phyloP scores from a whole-genome alignment of 2,113 vertebrate genomes.

The Riparia riparia region DNA sequence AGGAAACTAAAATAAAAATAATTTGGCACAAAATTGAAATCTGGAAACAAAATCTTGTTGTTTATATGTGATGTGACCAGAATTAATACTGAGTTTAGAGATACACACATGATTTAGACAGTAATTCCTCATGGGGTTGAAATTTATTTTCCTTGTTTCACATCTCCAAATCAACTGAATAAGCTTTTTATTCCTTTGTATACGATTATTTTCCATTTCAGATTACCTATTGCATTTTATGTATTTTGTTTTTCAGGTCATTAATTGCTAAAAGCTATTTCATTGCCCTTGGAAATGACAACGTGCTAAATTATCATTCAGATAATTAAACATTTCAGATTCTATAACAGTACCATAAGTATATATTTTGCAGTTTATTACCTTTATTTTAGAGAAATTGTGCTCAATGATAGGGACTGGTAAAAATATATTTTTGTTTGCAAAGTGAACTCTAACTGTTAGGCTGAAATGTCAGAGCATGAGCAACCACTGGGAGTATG shows the following conservation, averaged over 20 bases:
- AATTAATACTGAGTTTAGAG: neutral
- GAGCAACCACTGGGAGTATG: neutral
- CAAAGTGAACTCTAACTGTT: neutral
- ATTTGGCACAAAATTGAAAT: neutral
- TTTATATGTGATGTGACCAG: neutral
- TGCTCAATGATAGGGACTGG: neutral
- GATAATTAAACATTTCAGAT: slow-evolving; percentile 36
- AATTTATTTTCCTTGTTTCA: neutral
- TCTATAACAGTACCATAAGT: slow-evolving; percentile 6
- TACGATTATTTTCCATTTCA: neutral
- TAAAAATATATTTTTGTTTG: neutral
- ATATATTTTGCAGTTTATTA: slow-evolving; percentile 41
- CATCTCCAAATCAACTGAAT: neutral
- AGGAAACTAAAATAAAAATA: neutral
- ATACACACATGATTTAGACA: neutral
- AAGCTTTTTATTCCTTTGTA: neutral
- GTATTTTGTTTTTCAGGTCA: slow-evolving; percentile 45
- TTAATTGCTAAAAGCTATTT: slow-evolving; percentile 53
- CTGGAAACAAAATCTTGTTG: neutral
- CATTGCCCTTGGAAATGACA: slow-evolving; percentile 43
- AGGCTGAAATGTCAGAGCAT: neutral
- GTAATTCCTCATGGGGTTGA: neutral
- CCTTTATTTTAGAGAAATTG: slow-evolving; percentile 52
- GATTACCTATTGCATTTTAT: neutral
- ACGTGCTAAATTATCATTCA: slow-evolving; percentile 50